Percentiles rank a stretch among this genome's conserved stretches.
Conservation (phyloP, 1,140 invertebrate species). For the Drosophila auraria region DNA sequence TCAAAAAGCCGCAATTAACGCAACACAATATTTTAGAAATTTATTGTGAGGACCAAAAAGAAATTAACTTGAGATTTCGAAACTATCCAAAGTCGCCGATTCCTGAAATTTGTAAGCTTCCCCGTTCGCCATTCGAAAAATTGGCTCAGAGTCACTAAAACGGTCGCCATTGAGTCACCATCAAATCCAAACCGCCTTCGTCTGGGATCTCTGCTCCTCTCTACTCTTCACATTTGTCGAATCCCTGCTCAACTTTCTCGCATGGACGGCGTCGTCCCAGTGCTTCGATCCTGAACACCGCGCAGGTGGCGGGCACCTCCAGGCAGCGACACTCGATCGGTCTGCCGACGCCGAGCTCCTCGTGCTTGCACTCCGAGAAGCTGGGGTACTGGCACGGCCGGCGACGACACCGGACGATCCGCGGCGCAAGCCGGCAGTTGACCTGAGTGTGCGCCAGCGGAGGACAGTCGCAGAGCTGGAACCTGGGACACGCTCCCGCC, state of each 20-base stretch:
- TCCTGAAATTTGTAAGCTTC: neutral
- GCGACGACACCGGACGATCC: neutral
- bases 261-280: neutral
- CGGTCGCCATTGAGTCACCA: neutral
- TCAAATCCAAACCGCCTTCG: neutral
- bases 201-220: neutral
- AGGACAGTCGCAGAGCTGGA: conserved; percentile 28
- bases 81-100: neutral
- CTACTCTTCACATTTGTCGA: neutral
- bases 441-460: fast-evolving
- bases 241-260: fast-evolving
- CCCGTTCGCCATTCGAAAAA: neutral
- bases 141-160: neutral
- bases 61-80: neutral
- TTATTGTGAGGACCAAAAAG: neutral
- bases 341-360: neutral
- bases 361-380: conserved; percentile 49
- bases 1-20: neutral
- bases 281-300: neutral
- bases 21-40: neutral
- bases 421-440: conserved; percentile 1
- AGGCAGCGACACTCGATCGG: conserved; percentile 39
- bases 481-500: neutral
- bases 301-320: neutral
- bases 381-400: conserved; percentile 37